Conservation (phyloP, 2,113 vertebrate genomes). For the Myocastor coypus region DNA sequence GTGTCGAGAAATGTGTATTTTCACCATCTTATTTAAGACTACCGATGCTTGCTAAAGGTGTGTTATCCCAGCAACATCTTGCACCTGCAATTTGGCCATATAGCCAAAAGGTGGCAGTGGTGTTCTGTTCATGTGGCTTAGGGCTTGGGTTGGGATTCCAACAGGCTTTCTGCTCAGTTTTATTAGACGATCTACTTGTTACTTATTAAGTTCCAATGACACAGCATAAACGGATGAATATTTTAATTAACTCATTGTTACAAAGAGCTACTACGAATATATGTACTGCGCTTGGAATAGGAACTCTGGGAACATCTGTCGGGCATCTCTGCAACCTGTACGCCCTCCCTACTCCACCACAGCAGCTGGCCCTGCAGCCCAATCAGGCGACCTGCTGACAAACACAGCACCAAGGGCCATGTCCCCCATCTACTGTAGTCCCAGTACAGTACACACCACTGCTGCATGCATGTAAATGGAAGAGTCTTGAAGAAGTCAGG, state of each 20-base stretch:
- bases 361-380: not conserved
- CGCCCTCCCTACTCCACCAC: too few species aligned
- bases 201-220: not conserved
- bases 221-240: not conserved
- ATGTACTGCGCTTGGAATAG: not conserved
- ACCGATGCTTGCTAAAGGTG: too few species aligned
- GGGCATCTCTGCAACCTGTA: not conserved
- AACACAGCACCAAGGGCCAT: not conserved
- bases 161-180: not conserved
- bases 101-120: constrained; percentile 8
- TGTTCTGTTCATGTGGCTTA: not conserved
- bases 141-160: not conserved
- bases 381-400: too few species aligned
- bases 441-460: not conserved
- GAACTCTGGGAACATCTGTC: not conserved
- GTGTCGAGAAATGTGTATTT: not conserved
- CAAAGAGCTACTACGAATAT: not conserved
- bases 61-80: not conserved
- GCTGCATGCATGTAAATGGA: not conserved
- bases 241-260: not conserved
- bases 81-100: constrained; percentile 34
- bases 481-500: not conserved
- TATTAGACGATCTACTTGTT: not conserved
- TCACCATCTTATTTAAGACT: not conserved
- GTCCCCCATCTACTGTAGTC: not conserved